Evolutionary conservation across 2,888 invertebrate species (phyloP), one percentile per base, ranked within the genome.

Genomic region (Pharmacophagus antenor): DNA sequence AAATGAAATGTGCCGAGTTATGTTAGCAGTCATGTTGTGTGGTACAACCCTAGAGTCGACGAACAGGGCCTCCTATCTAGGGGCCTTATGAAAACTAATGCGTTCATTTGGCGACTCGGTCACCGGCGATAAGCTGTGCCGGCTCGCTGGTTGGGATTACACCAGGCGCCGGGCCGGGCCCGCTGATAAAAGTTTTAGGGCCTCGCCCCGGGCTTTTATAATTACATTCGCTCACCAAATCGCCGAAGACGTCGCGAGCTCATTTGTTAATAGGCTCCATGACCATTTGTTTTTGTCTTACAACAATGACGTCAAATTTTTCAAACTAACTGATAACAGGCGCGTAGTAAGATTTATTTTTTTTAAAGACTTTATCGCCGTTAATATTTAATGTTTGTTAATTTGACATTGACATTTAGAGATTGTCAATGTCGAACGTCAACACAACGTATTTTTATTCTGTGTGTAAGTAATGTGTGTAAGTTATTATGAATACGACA

Each of bases 41-140:
- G 37, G 52, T 17, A 48, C 51, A 59, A 31, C 57, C 52, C 63
- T 62, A 42, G 56, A 37, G 54, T 54, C 25, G 51, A 21, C 27
- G 44, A 59, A 50, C 54, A 46, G 44, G 55, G 58, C 22, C 75
- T 74, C 80, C 83, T 84, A 83, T 84, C 84, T 85, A 79, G 70
- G 77, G 80, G 87, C 84, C 87, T 88, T 88, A 88, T 88, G 88
- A 87, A 88, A 88, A 88, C 88, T 87, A 88, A 88, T 88, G 88
- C 88, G 85, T 88, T 88, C 86, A 88, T 88, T 88, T 87, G 85
- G 84, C 82, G 80, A 78, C 77, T 63, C 81, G 82, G 77, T 75
- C 75, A 77, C 79, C 70, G 71, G 76, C 84, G 86, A 88, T 88
- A 88, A 88, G 88, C 87, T 78, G 82, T 82, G 87, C 84, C 85